Percentiles rank a stretch among this genome's conserved stretches.
phyloP scores from a whole-genome alignment of 2,113 vertebrate species.

The Tympanuchus pallidicinctus region DNA sequence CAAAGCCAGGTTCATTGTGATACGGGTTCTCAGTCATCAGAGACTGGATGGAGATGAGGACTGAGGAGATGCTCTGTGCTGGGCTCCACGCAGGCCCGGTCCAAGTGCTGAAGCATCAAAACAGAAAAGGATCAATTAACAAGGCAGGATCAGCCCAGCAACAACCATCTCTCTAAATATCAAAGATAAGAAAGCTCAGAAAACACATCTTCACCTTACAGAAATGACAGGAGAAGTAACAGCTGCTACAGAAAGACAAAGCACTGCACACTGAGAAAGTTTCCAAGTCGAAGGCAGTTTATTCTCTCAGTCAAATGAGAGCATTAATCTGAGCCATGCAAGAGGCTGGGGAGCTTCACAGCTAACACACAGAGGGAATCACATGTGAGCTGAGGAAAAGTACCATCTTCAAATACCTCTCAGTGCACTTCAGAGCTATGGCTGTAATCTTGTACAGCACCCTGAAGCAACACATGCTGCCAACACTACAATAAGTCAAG shows the following conservation, averaged over 20 bases:
- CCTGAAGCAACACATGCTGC: neutral
- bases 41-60: slow-evolving; percentile 98
- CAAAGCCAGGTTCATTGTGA: slow-evolving; percentile 98
- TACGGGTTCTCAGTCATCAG: slow-evolving; percentile 99
- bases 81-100: slow-evolving; percentile 98
- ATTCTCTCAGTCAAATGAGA: neutral
- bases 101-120: slow-evolving; percentile 87
- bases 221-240: neutral
- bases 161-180: neutral
- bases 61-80: slow-evolving; percentile 97
- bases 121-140: neutral
- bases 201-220: neutral
- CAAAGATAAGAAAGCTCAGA: neutral
- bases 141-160: neutral
- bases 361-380: neutral
- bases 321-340: neutral
- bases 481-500: neutral
- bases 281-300: neutral
- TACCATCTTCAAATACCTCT: neutral
- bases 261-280: neutral
- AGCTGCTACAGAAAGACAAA: neutral
- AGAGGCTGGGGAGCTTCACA: neutral
- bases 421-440: neutral
- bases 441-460: rapidly evolving
- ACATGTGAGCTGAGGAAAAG: neutral